These are phyloP conservation scores for Drosophila acutilabella DNA, from an alignment of 2,888 invertebrate genomes.

Conservation along the genomic window DNA sequence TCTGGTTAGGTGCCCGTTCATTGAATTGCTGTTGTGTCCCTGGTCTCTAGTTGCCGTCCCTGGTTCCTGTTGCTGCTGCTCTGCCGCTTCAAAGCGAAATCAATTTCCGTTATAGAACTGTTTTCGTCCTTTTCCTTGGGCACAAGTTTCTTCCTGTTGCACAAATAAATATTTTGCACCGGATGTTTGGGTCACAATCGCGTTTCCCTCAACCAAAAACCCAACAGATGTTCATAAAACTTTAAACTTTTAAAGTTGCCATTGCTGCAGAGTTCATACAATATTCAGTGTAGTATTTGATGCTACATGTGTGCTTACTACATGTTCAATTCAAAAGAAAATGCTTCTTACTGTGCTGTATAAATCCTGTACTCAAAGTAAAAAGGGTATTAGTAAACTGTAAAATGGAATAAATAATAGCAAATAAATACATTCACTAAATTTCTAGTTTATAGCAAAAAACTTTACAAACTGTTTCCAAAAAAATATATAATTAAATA, in stretches of 20 bases:
- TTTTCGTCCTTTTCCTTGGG: slow-evolving; percentile 45
- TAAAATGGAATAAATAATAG: too few species aligned
- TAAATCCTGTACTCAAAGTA: too few species aligned
- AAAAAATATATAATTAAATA: not conserved
- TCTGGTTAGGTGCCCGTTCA: slow-evolving; percentile 33
- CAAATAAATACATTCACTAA: too few species aligned
- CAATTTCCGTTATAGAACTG: slow-evolving; percentile 72
- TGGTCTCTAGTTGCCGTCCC: slow-evolving; percentile 5
- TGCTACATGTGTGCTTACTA: not conserved
- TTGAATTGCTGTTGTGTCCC: slow-evolving; percentile 12
- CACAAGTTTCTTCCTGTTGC: slow-evolving; percentile 76
- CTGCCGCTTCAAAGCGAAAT: slow-evolving; percentile 69
- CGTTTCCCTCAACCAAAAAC: slow-evolving; percentile 22
- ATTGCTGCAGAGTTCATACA: not conserved
- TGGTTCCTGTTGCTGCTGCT: slow-evolving; percentile 18
- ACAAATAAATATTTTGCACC: slow-evolving; percentile 78
- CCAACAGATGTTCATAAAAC: slow-evolving; percentile 25
- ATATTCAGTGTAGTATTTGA: slow-evolving; percentile 8
- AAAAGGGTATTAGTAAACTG: too few species aligned
- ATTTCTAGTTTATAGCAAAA: too few species aligned
- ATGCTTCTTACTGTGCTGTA: too few species aligned
- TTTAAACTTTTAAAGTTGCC: slow-evolving; percentile 10
- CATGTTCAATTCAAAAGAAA: not conserved
- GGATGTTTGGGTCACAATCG: slow-evolving; percentile 78
- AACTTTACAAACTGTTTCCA: not conserved